phyloP scores from a whole-genome alignment of 2,888 invertebrate genomes.

The Frankliniella fusca region DNA sequence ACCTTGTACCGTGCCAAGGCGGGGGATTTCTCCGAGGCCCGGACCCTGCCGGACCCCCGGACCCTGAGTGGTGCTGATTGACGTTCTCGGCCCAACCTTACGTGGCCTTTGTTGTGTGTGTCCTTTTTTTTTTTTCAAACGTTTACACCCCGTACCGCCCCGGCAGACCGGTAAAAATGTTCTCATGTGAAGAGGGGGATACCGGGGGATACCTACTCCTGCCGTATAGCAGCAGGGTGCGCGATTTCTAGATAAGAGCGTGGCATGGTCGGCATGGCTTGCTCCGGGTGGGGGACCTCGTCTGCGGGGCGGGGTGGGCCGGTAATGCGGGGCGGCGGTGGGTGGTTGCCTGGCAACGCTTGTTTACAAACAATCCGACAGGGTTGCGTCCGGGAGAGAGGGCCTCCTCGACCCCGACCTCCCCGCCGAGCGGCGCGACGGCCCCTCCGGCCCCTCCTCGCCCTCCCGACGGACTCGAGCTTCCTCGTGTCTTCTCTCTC shows the following conservation, averaged over 20 bases:
- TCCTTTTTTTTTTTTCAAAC: no score
- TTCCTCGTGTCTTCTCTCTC: not conserved
- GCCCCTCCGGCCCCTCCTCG: not conserved
- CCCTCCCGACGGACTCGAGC: not conserved
- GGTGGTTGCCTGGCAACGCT: not conserved
- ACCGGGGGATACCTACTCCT: no score
- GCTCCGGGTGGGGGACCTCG: not conserved
- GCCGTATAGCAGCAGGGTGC: no score
- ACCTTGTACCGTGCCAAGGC: not conserved
- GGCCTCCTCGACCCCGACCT: not conserved
- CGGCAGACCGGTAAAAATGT: no score
- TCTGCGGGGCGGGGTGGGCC: not conserved
- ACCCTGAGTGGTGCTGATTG: not conserved
- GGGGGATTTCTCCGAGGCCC: not conserved
- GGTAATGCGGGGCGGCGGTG: not conserved
- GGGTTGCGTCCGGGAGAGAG: not conserved
- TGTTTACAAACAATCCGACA: constrained; percentile 23
- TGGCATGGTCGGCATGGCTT: not conserved
- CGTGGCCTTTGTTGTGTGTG: not conserved
- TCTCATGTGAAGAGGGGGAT: no score
- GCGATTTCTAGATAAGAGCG: not conserved
- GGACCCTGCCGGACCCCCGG: not conserved
- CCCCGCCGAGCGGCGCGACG: not conserved
- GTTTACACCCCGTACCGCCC: no score
- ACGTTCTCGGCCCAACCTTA: not conserved